A percentile compares a stretch with the other conserved stretches of the same genome.
Evolutionary conservation across 2,888 invertebrate species (phyloP).

Genomic region (Cryptocephalus moraei): DNA sequence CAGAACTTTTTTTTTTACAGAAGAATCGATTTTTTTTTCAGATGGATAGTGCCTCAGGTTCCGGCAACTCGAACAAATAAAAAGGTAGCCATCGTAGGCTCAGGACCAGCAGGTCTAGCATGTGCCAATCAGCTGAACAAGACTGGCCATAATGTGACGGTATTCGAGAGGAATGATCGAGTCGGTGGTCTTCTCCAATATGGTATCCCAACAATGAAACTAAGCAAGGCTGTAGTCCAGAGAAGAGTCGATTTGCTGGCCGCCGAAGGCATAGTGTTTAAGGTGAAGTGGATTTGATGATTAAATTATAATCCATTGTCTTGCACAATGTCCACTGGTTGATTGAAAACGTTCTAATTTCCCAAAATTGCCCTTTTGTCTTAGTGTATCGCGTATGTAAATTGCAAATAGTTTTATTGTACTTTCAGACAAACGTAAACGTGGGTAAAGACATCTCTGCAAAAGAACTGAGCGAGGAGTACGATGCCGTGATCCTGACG

Average conservation of each 20-base stretch:
- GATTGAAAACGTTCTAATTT: too few relatives aligned
- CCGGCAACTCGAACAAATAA: constrained; percentile 29
- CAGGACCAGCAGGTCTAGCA: constrained; percentile 89
- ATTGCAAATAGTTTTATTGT: too few relatives aligned
- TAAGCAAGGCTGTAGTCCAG: constrained; percentile 88
- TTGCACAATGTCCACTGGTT: too few relatives aligned
- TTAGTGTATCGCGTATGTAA: too few relatives aligned
- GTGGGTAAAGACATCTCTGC: constrained; percentile 87
- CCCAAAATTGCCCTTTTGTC: too few relatives aligned
- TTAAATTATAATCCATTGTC: too few relatives aligned
- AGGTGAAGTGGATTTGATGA: constrained; percentile 26
- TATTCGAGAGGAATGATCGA: constrained; percentile 94
- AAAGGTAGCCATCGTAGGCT: constrained; percentile 61
- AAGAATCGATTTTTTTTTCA: not conserved
- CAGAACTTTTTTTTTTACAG: too few relatives aligned
- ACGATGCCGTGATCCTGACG: constrained; percentile 79
- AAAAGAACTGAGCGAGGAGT: constrained; percentile 54
- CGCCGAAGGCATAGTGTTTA: constrained; percentile 78
- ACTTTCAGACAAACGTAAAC: constrained; percentile 57
- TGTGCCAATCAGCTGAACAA: constrained; percentile 97
- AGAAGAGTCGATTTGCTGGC: constrained; percentile 76
- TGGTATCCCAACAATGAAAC: constrained; percentile 98
- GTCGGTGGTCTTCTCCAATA: constrained; percentile 92
- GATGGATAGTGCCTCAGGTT: constrained; percentile 46
- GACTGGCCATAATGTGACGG: constrained; percentile 92